phyloP scores from a whole-genome alignment of 2,888 invertebrate genomes.

The Drosophila nr. fundita region DNA sequence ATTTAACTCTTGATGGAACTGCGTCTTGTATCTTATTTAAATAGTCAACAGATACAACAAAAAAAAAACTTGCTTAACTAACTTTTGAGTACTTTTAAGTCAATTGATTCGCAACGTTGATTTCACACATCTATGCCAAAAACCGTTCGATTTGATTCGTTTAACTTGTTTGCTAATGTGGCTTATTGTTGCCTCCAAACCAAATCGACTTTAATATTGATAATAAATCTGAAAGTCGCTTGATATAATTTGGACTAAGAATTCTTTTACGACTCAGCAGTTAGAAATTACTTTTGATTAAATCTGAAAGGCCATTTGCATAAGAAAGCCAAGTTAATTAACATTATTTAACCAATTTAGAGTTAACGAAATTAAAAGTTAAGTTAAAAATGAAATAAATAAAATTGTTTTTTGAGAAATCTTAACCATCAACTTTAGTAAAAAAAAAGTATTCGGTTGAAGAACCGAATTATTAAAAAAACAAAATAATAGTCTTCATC shows the following conservation, averaged over 20 bases:
- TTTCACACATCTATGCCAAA: conserved; percentile 27
- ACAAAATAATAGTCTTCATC: neutral
- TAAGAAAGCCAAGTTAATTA: conserved; percentile 19
- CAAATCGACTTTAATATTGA: conserved; percentile 5
- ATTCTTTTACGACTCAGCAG: conserved; percentile 18
- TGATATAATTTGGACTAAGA: conserved; percentile 35
- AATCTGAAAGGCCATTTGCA: conserved; percentile 6
- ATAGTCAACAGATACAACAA: conserved; percentile 19
- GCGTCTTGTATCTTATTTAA: conserved; percentile 15
- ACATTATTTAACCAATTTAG: conserved; percentile 13
- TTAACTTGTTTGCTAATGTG: conserved; percentile 24
- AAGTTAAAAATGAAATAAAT: neutral
- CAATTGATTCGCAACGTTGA: conserved; percentile 7
- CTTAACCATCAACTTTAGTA: neutral
- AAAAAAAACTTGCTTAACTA: conserved; percentile 10
- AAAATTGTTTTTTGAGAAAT: neutral
- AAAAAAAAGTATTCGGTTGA: neutral
- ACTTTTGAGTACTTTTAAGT: conserved; percentile 6
- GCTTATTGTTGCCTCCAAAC: conserved; percentile 21
- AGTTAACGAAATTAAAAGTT: neutral
- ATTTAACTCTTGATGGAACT: conserved; percentile 3
- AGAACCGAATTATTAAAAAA: neutral
- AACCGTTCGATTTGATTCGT: neutral
- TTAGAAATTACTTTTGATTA: neutral
- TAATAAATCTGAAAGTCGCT: conserved; percentile 40